Percentiles rank a stretch among this genome's conserved stretches.
Evolutionary conservation across 2,113 vertebrate species (phyloP).

Genomic region (Protomyctophum bolini): DNA sequence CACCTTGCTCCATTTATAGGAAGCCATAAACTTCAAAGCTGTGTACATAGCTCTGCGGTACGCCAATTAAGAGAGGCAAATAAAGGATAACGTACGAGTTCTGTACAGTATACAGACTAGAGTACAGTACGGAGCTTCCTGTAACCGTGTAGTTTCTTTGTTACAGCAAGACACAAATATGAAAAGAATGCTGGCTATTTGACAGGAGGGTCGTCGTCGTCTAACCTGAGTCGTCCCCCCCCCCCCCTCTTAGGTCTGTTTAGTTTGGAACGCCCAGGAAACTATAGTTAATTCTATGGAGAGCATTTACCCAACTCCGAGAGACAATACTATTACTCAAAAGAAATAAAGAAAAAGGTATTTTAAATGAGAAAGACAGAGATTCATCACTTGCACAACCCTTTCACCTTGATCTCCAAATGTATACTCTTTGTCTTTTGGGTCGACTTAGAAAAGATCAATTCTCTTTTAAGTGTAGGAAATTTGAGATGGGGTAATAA

Average conservation of each 20-base stretch:
- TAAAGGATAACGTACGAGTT: conserved; percentile 49
- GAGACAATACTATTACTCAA: conserved; percentile 9
- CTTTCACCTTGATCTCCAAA: conserved; percentile 10
- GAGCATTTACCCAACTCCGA: conserved; percentile 9
- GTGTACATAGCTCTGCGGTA: conserved; percentile 41
- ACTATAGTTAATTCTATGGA: conserved; percentile 41
- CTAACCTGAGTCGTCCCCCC: too few species aligned
- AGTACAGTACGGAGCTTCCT: conserved; percentile 54
- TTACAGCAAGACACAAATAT: conserved; percentile 70
- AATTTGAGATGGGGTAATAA: conserved; percentile 2
- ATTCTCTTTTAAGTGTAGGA: conserved; percentile 33
- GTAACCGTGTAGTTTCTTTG: conserved; percentile 41
- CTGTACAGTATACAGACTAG: conserved; percentile 4
- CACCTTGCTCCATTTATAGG: conserved; percentile 29
- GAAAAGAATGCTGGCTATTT: conserved; percentile 72
- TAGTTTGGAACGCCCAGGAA: conserved; percentile 52
- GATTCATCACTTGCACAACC: not conserved
- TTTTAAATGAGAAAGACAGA: conserved; percentile 10
- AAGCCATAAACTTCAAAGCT: conserved; percentile 54
- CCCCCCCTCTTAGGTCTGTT: conserved; percentile 13
- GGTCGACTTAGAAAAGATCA: conserved; percentile 40
- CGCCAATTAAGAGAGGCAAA: conserved; percentile 37
- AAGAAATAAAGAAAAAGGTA: not conserved
- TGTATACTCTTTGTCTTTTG: conserved; percentile 7
- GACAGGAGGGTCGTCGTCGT: conserved; percentile 60